phyloP scores from a whole-genome alignment of 2,888 invertebrate species.

The Azorinus chamasolen region DNA sequence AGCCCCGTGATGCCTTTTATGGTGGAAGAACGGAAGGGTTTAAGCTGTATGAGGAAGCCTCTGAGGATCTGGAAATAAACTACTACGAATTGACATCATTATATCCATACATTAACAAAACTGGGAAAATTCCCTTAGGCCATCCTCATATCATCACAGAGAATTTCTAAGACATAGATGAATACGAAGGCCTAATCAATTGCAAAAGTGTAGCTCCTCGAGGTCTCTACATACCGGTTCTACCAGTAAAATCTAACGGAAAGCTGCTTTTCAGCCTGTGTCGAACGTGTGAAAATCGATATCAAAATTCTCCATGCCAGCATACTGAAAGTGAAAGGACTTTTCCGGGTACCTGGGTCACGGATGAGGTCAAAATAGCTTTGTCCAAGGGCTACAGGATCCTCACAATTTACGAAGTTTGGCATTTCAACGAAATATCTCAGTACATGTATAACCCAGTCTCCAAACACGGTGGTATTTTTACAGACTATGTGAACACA shows the following conservation, averaged over 20 bases:
- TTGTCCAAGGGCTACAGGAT: constrained; percentile 13
- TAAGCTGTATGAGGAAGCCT: constrained; percentile 19
- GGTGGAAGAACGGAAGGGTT: constrained; percentile 63
- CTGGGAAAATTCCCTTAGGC: constrained; percentile 14
- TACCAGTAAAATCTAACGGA: constrained; percentile 19
- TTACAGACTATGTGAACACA: constrained; percentile 20
- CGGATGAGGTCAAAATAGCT: constrained; percentile 73
- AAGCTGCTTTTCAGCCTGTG: constrained; percentile 83
- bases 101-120: constrained; percentile 32
- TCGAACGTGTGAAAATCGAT: constrained; percentile 34
- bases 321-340: constrained; percentile 71
- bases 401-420: constrained; percentile 22
- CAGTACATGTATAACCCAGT: constrained; percentile 17
- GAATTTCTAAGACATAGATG: constrained; percentile 12
- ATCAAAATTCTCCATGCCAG: constrained; percentile 64
- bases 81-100: constrained; percentile 40
- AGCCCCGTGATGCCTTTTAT: constrained; percentile 74
- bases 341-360: constrained; percentile 79
- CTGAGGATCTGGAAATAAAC: constrained; percentile 14
- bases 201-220: constrained; percentile 17
- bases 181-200: constrained; percentile 44
- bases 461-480: constrained; percentile 4
- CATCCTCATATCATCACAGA: constrained; percentile 23
- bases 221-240: constrained; percentile 15
- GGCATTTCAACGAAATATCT: constrained; percentile 25